Evolutionary conservation across 1,140 invertebrate genomes (phyloP), one percentile per base, ranked within the genome.

Genomic region (Drosophila ogumai): DNA sequence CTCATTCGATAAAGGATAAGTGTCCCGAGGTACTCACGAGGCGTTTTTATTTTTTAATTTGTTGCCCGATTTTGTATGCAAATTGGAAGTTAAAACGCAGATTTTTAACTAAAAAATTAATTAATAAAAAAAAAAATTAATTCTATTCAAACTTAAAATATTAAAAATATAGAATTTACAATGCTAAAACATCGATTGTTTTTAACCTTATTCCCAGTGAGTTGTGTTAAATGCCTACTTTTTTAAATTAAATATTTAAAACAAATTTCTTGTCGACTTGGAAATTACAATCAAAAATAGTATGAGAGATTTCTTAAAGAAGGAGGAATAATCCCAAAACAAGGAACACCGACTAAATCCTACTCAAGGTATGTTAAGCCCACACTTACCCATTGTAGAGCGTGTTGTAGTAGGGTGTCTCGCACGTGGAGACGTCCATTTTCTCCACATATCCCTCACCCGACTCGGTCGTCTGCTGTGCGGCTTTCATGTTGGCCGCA

Each of bases 381-480:
- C 1, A 13, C 13, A 60, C 85, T 58, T 46, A 92, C 91, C 93
- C 93, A 81, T 93, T 93, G 69, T 94, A 92, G 22, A 94, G 81
- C 3, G 90, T 91, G 41, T 93, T 91, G 69, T 93, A 94, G 67
- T 94, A 95, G 10, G 95, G 95, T 25, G 95, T 94, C 79, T 95
- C 94, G 93, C 95, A 96, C 6, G 95, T 95, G 78, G 94, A 94
- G 3, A 96, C 94, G 92, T 96, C 94, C 79, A 96, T 94, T 91
- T 96, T 95, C 93, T 96, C 95, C n/a, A 93, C 88, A 87, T 94
- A 95, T 52, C 93, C 93, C 17, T 80, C 77, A 4, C 43, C 46
- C 0, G 54, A n/a, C 8, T 67, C 73, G 66, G 93, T 93, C 47
- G 93, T 72, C 79, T 94, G 93, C 31, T 92, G 82, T 36, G 32